A percentile compares a stretch with the other conserved stretches of the same genome.
Evolutionary conservation across 2,797 vertebrate genomes (phyloP).

Genomic region (Spinus pinus): DNA sequence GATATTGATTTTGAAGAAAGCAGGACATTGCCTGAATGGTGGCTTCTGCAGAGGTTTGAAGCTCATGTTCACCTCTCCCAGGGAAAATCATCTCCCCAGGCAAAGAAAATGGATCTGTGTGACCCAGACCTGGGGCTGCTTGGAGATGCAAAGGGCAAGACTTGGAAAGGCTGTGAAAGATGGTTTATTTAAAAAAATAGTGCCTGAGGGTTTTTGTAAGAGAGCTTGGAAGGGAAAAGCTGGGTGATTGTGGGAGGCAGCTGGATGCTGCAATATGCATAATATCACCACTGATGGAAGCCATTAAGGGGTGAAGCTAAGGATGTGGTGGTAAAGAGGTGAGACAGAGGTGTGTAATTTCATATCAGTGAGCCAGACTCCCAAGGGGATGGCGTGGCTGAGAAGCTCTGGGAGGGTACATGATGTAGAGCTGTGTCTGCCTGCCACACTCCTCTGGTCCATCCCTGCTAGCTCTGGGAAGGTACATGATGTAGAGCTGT

Average conservation of each 20-base stretch:
- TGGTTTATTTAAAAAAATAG: background rate
- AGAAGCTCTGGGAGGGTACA: background rate
- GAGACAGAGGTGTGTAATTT: slow-evolving; percentile 44
- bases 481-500: rapidly evolving
- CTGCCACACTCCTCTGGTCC: background rate
- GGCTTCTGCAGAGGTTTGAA: background rate
- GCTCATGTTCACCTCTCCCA: background rate
- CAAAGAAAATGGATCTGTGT: background rate
- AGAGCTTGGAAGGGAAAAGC: background rate
- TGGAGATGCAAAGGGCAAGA: background rate
- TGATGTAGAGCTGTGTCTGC: rapidly evolving
- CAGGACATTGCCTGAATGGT: background rate
- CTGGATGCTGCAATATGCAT: background rate
- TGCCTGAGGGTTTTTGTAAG: background rate
- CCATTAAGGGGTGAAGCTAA: background rate
- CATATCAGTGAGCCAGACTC: background rate
- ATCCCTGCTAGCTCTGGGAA: background rate
- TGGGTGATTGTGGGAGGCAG: background rate
- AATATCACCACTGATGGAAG: background rate
- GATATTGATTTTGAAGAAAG: background rate
- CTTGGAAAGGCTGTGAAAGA: background rate
- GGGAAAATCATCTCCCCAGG: background rate
- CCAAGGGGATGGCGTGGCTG: background rate
- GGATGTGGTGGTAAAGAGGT: background rate
- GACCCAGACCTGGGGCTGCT: background rate